Evolutionary conservation across 2,113 vertebrate genomes (phyloP), one percentile per base, ranked within the genome.

Genomic region (Nestor notabilis): DNA sequence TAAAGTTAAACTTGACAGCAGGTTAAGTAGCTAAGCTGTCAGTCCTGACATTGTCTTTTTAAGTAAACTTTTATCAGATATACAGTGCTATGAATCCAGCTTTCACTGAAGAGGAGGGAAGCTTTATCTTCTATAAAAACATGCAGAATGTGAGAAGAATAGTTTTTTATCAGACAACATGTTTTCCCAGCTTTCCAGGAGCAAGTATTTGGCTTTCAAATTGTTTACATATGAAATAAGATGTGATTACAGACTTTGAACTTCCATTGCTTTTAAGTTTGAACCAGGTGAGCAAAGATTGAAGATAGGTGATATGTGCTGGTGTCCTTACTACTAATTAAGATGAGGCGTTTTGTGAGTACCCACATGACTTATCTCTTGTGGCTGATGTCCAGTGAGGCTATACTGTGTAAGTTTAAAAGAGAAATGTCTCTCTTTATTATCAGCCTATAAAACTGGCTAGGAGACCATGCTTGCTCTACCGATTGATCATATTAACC

Each of bases 401-500:
- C 11, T 91, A 4, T 20, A 49, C 55, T 75, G 55, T 72, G 14
- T 70, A 92, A 96, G 87, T 91, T 85, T 89, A 61, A 75, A 89
- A 91, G 81, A 94, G 82, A 91, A 96, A 94, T 87, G 13, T 68
- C 44, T 87, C 44, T 82, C 56, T 90, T 43, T 88, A 76, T 86
- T 55, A 80, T 86, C 77, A 91, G 33, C 56, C 61, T 76, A 52
- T 91, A 96, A 95, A 96, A 95, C 63, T 93, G 81, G 68, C 70
- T 90, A 61, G 69, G 72, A 93, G 49, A 60, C 56, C 12, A 0
- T 58, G 64, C 83, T 93, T 83, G 19, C 52, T 90, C 52, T 39
- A 70, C 39, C 27, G 61, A 58, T 93, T 82, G 91, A 95, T 93
- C 85, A 96, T 87, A 96, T 61, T 91, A 69, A 95, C 79, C 31